Evolutionary conservation across 1,140 invertebrate genomes (phyloP), one percentile per base, ranked within the genome.

Genomic region (Sinella curviseta): DNA sequence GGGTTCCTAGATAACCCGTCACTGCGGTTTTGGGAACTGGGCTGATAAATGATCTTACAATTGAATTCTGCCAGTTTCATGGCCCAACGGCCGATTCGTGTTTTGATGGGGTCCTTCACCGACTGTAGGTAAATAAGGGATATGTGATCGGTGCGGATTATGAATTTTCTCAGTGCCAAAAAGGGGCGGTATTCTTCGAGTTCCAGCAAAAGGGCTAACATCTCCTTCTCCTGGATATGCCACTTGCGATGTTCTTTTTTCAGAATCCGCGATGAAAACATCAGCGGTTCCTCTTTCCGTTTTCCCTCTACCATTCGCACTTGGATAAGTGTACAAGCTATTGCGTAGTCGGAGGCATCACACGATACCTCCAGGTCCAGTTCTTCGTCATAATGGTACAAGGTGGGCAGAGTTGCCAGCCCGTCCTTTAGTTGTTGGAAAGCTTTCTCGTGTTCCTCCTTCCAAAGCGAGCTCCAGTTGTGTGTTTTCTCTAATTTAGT

Each of bases 1-100:
- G 86, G 86, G 57, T 85, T 81, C 34, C 81, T 16, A 17, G 70
- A 78, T 1, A 82, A 24, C 1, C 2, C 0, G 26, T 81, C 81
- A 0, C 75, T 78, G 16, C 57, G 36, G 2, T 26, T 12, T 36
- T 74, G 20, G 24, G 33, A 14, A 1, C 80, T 77, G 12, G 77
- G 1, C 12, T 31, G 30, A 39, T 81, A 75, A 8, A 75, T 33
- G 3, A 82, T 77, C 30, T 73, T 57, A 33, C 70, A 76, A 16
- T 81, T 39, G 65, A 79, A 76, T 65, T 79, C 48, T 55, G n/a
- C 34, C 57, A 73, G 33, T 57, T 73, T 74, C 70, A 74, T 33
- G 12, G 30, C 70, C 70, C 70, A 74, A 20, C 70, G 24, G 12
- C 12, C 70, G 12, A 78, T 78, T 24, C 65, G 3, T 2, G 77